Evolutionary conservation across 2,113 vertebrate species (phyloP), one percentile per base, ranked within the genome.

Genomic region (Aptenodytes patagonicus): DNA sequence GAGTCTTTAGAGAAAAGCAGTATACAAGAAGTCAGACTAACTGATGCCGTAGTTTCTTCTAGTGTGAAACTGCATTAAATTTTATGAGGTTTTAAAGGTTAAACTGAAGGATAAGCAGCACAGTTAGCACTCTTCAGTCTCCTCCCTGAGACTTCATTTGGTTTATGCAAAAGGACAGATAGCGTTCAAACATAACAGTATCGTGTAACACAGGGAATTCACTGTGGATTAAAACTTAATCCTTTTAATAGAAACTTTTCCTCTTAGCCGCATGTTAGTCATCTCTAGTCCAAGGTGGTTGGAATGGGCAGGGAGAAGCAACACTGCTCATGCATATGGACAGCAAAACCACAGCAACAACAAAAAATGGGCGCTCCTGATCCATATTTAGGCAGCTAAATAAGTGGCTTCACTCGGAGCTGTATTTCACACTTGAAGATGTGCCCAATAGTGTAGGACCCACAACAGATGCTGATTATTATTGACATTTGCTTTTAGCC

Each of bases 391-490:
- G 66, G 62, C 62, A 89, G 61, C 40, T 83, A 66, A 91, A 85
- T 79, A 76, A 90, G 42, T 47, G 60, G 28, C 61, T 85, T 89
- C n/a, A 44, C 40, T 85, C n/a, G 13, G 73, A 93, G 54, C 78
- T 80, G 25, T 10, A 9, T 52, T 87, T 58, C 57, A 57, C 49
- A 46, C 73, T 95, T 93, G 95, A 97, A 96, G 94, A 94, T 51
- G 38, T 95, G 94, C 91, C 96, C 49, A 49, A 81, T 62, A 73
- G 62, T 44, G 22, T 70, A 77, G 79, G 78, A 85, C 73, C 84
- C 87, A 90, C 69, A 94, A 90, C 90, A 90, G 86, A 94, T 62
- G 46, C 79, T 96, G 95, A 88, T 95, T 93, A 66, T 95, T 94
- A 89, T 38, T 96, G 95, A 91, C 49, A 44, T 71, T 93, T 96